A percentile compares a stretch with the other conserved stretches of the same genome.
Evolutionary conservation across 2,113 vertebrate genomes (phyloP).

Genomic region (Oreotrochilus melanogaster): DNA sequence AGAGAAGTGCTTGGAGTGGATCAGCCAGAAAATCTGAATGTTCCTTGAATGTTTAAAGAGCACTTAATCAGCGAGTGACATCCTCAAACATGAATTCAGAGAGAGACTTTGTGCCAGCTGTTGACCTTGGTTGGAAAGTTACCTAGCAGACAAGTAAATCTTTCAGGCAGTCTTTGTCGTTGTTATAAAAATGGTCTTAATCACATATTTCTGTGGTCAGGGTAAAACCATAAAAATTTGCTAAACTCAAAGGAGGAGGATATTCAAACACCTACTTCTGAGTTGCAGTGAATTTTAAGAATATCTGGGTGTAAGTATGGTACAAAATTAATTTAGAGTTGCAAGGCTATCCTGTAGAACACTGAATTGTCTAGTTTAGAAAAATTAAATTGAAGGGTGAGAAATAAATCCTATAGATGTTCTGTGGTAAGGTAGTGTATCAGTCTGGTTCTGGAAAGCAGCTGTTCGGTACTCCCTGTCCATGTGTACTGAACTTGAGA

Average conservation of each 20-base stretch:
- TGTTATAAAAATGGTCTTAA: not conserved
- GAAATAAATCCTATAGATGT: not conserved
- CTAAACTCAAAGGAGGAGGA: not conserved
- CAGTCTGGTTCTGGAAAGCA: not conserved
- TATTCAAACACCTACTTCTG: not conserved
- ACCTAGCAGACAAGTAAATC: not conserved
- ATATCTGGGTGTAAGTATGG: not conserved
- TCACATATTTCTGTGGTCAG: not conserved
- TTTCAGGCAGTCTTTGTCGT: not conserved
- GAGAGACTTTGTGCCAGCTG: not conserved
- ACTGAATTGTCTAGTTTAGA: not conserved
- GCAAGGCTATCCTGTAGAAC: not conserved
- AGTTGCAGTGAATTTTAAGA: not conserved
- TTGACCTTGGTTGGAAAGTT: conserved; percentile 18
- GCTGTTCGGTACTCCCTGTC: not conserved
- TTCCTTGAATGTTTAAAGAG: conserved; percentile 1
- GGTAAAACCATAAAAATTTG: not conserved
- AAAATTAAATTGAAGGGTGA: not conserved
- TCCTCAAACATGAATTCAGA: not conserved
- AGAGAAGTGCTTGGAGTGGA: not conserved
- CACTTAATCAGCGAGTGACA: not conserved
- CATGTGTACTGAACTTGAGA: not conserved
- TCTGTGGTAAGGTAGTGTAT: not conserved
- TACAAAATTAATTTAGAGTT: not conserved
- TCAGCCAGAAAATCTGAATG: not conserved